These are phyloP conservation scores for Uromys caudimaculatus DNA, from an alignment of 2,797 vertebrate genomes.

Conservation along the genomic window DNA sequence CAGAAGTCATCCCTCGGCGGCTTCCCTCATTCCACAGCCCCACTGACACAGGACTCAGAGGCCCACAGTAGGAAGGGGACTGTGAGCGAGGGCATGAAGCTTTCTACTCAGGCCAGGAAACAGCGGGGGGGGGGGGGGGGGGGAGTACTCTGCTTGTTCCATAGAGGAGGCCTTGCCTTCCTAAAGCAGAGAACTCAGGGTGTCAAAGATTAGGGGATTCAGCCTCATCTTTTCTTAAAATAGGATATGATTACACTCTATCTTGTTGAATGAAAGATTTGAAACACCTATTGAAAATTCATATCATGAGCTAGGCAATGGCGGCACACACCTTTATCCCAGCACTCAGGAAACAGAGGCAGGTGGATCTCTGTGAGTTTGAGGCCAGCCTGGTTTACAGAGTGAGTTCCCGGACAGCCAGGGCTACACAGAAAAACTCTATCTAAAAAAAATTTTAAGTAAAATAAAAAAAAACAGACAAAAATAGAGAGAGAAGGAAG, in stretches of 20 bases:
- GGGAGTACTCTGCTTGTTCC: not conserved
- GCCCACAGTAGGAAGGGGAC: not conserved
- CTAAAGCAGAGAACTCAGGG: not conserved
- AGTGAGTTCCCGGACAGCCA: not conserved
- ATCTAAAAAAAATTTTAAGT: not conserved
- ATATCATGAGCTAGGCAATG: not conserved
- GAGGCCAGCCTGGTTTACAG: not conserved
- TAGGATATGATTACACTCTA: not conserved
- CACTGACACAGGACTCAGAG: not conserved
- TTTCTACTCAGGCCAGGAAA: not conserved
- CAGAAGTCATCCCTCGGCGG: not conserved
- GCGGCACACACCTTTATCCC: not conserved
- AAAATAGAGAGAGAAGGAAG: not conserved
- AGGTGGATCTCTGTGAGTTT: not conserved
- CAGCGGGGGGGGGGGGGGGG: not conserved
- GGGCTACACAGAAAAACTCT: not conserved
- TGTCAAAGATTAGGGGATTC: not conserved
- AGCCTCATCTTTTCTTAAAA: not conserved
- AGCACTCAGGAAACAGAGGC: not conserved
- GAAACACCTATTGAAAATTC: conserved; percentile 30
- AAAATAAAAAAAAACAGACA: not conserved
- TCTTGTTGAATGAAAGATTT: not conserved
- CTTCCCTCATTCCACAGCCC: not conserved
- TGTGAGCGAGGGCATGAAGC: fast-evolving
- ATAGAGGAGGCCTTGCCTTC: not conserved